phyloP scores from a whole-genome alignment of 2,888 invertebrate species.

The Empis stercorea region DNA sequence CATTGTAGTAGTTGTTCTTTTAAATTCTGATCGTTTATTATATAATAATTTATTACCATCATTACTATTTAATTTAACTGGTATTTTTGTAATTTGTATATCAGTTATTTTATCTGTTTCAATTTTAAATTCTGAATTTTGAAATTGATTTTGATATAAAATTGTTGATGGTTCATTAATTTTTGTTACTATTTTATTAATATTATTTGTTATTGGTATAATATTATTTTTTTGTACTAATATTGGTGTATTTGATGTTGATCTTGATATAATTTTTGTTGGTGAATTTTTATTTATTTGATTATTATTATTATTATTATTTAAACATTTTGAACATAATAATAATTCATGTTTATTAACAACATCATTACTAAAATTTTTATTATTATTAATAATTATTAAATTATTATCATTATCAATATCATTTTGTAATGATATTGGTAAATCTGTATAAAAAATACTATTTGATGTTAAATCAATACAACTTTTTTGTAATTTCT shows the following conservation, averaged over 20 bases:
- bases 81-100: slow-evolving; percentile 20
- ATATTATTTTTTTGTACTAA: slow-evolving; percentile 1
- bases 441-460: slow-evolving; percentile 24
- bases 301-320: slow-evolving; percentile 19
- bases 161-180: slow-evolving; percentile 7
- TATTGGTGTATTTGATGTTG: slow-evolving; percentile 4
- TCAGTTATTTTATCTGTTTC: slow-evolving; percentile 23
- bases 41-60: slow-evolving; percentile 13
- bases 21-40: slow-evolving; percentile 24
- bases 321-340: slow-evolving; percentile 32
- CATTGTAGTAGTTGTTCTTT: slow-evolving; percentile 26
- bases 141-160: slow-evolving; percentile 13
- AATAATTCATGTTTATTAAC: background rate
- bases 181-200: background rate
- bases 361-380: background rate
- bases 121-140: slow-evolving; percentile 20
- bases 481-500: slow-evolving; percentile 34
- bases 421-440: background rate
- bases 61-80: slow-evolving; percentile 12
- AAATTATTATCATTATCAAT: background rate
- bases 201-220: background rate
- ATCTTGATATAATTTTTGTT: slow-evolving; percentile 12
- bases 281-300: slow-evolving; percentile 11
- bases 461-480: slow-evolving; percentile 29
- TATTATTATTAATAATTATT: background rate